Percentiles rank a stretch among this genome's conserved stretches.
Conservation (phyloP, 1,140 invertebrate species). For the Portunus trituberculatus region DNA sequence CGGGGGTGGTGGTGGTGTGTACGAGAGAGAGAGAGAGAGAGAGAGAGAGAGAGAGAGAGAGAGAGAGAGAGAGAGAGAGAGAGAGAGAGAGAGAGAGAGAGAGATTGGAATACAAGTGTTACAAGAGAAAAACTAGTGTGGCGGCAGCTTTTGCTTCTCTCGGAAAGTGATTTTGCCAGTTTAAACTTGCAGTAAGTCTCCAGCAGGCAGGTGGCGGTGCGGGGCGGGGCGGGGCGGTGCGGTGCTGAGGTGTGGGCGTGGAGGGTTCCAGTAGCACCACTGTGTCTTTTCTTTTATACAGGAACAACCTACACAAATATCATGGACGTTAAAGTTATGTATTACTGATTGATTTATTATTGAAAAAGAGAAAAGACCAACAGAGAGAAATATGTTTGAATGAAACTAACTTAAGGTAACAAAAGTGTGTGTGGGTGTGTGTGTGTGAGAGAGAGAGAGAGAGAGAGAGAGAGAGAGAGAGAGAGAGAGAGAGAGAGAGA, state of each 20-base stretch:
- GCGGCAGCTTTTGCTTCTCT: neutral
- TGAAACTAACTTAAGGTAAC: too few relatives aligned
- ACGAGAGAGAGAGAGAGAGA: neutral
- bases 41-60: constrained; percentile 40
- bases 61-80: constrained; percentile 41
- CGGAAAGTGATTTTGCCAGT: neutral
- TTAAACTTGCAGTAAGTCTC: neutral
- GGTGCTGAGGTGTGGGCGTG: neutral
- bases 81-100: constrained; percentile 41
- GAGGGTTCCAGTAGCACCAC: neutral
- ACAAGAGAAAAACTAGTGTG: neutral
- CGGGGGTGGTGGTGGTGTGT: neutral
- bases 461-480: too few relatives aligned
- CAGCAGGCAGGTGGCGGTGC: neutral
- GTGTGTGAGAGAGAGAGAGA: too few relatives aligned
- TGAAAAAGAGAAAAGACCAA: too few relatives aligned
- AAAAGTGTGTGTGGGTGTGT: too few relatives aligned
- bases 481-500: too few relatives aligned
- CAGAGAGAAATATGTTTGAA: too few relatives aligned
- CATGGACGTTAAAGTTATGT: too few relatives aligned
- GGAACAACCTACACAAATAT: too few relatives aligned
- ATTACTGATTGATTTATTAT: too few relatives aligned
- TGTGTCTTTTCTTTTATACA: too few relatives aligned
- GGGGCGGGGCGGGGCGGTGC: neutral
- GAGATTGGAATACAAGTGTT: neutral